Evolutionary conservation across 2,113 vertebrate species (phyloP), one percentile per base, ranked within the genome.

Genomic region (Etheostoma spectabile): DNA sequence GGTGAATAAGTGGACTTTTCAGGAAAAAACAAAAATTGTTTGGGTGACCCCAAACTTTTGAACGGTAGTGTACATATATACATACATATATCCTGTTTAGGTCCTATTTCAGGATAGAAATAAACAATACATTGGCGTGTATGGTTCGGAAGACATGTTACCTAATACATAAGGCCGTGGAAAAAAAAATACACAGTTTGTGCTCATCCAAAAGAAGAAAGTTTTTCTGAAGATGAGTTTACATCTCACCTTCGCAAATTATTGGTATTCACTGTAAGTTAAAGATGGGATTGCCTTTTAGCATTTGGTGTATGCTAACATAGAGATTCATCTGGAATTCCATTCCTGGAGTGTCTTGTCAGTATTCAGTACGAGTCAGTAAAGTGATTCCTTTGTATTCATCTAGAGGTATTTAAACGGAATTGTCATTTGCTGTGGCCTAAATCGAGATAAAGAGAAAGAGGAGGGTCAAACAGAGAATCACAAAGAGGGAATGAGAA

Each of bases 351-450:
- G 64, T 55, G 8, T 77, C 35, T 66, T 77, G 35, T 85, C 48
- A 60, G 46, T 57, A 77, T 85, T 80, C 76, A 63, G n/a, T 3
- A 30, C n/a, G 22, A 69, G 46, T 69, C 1, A 3, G 12, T 22
- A 16, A 70, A 46, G 30, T 38, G 68, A 46, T 77, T 75, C 35
- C 48, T 86, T 79, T 80, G 85, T 85, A 79, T 80, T 87, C 65
- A 80, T n/a, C 62, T 30, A 65, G 35, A 66, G 71, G 79, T 77
- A 80, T 83, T 83, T 80, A 79, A 83, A 87, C 49, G 57, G 53
- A 52, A 85, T 85, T 79, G 62, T 81, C 38, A 79, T 79, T 86
- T 84, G 68, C 19, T 82, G 55, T 14, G 5, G 57, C 82, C 45
- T 56, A 24, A 79, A 82, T 90, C 69, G 16, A n/a, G n/a, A 81